These are phyloP conservation scores for Margarornis squamiger DNA, from an alignment of 2,797 vertebrate species.

Conservation along the genomic window DNA sequence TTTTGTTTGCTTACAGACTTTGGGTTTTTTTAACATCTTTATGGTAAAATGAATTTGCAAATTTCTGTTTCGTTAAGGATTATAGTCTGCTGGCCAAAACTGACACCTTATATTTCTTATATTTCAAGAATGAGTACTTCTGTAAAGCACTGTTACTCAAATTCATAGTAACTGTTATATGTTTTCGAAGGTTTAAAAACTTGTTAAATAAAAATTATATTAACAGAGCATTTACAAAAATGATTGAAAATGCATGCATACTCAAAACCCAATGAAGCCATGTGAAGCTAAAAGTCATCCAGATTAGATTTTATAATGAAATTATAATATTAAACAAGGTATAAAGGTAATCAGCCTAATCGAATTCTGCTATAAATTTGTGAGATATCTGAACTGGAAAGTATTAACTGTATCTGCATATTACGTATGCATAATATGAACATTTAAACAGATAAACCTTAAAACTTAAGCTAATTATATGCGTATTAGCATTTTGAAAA, in stretches of 20 bases:
- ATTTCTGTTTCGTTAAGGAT: not conserved
- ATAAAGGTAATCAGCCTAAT: constrained; percentile 22
- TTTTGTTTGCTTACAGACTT: not conserved
- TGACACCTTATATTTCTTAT: not conserved
- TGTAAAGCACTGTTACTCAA: not conserved
- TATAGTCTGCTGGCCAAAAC: not conserved
- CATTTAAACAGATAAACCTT: not conserved
- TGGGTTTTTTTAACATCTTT: not conserved
- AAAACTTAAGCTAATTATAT: not conserved
- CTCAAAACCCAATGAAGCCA: not conserved
- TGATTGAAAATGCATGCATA: not conserved
- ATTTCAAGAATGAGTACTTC: not conserved
- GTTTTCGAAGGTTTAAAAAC: not conserved
- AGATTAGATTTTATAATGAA: not conserved
- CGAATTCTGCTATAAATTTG: not conserved
- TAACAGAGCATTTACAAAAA: not conserved
- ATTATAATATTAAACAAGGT: not conserved
- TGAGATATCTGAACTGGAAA: constrained; percentile 7
- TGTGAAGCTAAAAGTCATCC: not conserved
- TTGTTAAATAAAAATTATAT: not conserved
- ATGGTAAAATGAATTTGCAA: not conserved
- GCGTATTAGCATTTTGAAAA: not conserved
- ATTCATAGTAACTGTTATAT: not conserved
- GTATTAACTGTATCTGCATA: not conserved
- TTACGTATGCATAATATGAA: not conserved